Evolutionary conservation across 2,888 invertebrate genomes (phyloP), one percentile per base, ranked within the genome.

Genomic region (Eucera pruinosa): DNA sequence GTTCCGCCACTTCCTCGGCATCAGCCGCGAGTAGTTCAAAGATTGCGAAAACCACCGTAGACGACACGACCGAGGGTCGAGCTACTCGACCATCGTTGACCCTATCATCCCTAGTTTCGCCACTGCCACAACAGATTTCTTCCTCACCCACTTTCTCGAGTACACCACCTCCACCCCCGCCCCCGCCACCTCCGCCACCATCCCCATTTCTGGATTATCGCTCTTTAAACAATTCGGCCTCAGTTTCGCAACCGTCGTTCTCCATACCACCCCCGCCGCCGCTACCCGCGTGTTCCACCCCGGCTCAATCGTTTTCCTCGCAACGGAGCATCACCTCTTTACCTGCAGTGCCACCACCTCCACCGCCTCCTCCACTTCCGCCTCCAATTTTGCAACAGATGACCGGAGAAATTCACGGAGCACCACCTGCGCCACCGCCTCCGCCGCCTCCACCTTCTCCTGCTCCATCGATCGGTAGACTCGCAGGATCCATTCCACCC

Each of bases 81-180:
- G 23, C 4, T 18, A 7, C 23, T 2, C 47, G 43, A 13, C 18
- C 39, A 25, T n/a, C 61, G 11, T 43, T 47, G 30, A 11, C 48
- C 1, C 15, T 18, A 7, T 15, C 55, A 0, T 5, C 60, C 0
- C 92, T 66, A 2, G 48, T 36, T 25, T 93, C 92, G 0, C 91
- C 93, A 78, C 90, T 88, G 73, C 93, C 89, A 78, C 93, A 93
- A 20, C n/a, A n/a, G n/a, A 2, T 39, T 30, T 89, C 93, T 57
- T 78, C 92, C 79, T 93, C 92, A 1, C 86, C 85, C 68, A 92
- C 89, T 0, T 89, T 91, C 75, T 91, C 18, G 13, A 57, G 39
- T 15, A 43, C 72, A 6, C 48, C 81, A 0, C 71, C 80, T 13
- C 80, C 65, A 7, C 75, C 69, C 78, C 93, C 92, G 0, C 90